A percentile compares a stretch with the other conserved stretches of the same genome.
Conservation (phyloP, 2,797 vertebrate genomes). For the Eulemur coronatus region DNA sequence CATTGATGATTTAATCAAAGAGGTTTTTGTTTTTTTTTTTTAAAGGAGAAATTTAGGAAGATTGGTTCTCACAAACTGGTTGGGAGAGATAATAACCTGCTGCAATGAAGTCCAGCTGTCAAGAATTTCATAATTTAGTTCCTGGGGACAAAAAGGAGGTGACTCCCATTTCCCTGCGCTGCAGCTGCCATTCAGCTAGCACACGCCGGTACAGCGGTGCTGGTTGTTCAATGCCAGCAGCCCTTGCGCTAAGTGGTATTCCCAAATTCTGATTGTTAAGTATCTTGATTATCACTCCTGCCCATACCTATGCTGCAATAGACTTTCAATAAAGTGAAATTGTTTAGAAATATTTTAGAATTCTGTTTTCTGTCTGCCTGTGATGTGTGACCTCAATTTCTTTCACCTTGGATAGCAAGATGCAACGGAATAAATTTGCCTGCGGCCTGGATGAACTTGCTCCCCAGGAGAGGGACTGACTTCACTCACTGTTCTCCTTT, state of each 20-base stretch:
- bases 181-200: neutral
- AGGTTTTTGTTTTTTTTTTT: neutral
- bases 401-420: conserved; percentile 39
- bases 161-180: neutral
- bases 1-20: conserved; percentile 7
- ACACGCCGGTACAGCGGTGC: accelerated
- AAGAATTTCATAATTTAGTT: conserved; percentile 22
- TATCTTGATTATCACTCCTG: neutral
- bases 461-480: neutral
- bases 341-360: neutral
- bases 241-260: neutral
- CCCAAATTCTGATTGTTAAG: neutral
- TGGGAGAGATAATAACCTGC: neutral
- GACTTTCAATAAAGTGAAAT: neutral
- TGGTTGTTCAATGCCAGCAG: accelerated
- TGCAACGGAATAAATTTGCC: conserved; percentile 33
- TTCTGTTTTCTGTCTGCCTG: neutral
- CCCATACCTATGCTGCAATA: neutral
- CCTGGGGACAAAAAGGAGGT: neutral
- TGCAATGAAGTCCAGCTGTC: neutral
- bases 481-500: neutral
- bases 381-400: conserved; percentile 34
- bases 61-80: neutral
- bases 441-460: neutral
- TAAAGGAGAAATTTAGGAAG: neutral